phyloP scores from a whole-genome alignment of 1,140 invertebrate genomes.

The Notospermus geniculatus region DNA sequence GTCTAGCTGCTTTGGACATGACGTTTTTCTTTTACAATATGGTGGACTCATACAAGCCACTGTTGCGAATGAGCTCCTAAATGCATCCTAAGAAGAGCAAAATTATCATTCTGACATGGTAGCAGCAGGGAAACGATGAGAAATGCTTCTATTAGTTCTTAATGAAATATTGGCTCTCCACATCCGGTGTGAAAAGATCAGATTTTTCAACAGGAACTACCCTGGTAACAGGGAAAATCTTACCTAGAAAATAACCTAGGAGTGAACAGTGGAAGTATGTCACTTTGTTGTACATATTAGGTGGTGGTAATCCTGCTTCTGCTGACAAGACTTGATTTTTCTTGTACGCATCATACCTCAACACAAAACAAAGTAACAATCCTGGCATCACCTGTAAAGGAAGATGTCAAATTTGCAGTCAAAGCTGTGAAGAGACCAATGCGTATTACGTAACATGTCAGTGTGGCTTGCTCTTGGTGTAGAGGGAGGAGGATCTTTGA shows the following conservation, averaged over 20 bases:
- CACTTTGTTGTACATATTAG: slow-evolving; percentile 58
- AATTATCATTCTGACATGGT: no score
- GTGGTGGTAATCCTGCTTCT: slow-evolving; percentile 74
- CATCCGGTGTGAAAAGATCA: no score
- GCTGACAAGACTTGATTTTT: slow-evolving; percentile 70
- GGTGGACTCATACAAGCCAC: no score
- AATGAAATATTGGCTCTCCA: no score
- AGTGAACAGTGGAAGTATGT: slow-evolving; percentile 96
- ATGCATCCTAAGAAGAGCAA: no score
- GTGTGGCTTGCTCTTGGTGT: no score
- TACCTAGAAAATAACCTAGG: slow-evolving; percentile 89
- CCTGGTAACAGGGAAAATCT: neutral
- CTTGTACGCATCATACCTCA: slow-evolving; percentile 93
- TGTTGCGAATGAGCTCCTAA: no score
- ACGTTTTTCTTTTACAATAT: no score
- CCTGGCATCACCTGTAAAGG: slow-evolving; percentile 83
- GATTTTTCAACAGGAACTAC: neutral
- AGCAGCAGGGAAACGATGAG: no score
- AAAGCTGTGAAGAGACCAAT: neutral
- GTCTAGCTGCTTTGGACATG: slow-evolving; percentile 2
- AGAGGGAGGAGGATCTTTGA: no score
- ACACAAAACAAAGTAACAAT: slow-evolving; percentile 89
- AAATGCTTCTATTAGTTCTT: no score
- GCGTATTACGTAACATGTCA: neutral
- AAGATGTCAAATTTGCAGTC: neutral